Conservation (phyloP, 2,113 vertebrate species). For the Zosterops pallidus region DNA sequence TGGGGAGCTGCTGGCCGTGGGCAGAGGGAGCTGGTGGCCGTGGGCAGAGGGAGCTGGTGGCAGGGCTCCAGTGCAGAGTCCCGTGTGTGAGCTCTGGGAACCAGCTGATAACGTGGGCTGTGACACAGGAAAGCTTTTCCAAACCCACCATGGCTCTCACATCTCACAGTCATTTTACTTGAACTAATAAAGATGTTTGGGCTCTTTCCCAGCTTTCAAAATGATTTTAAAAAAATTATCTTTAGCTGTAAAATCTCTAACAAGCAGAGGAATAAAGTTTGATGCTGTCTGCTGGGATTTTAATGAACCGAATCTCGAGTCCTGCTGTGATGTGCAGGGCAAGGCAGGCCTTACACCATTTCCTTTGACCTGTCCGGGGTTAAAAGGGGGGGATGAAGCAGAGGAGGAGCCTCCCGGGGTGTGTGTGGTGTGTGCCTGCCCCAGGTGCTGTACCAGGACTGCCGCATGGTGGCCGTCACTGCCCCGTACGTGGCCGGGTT, state of each 20-base stretch:
- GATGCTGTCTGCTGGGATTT: neutral
- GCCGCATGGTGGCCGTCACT: constrained; percentile 80
- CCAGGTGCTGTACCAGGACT: constrained; percentile 89
- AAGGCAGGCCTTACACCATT: neutral
- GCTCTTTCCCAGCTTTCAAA: neutral
- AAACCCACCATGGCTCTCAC: rapidly evolving
- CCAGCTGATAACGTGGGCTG: neutral
- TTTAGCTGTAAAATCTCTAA: neutral
- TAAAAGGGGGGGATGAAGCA: rapidly evolving
- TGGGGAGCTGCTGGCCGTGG: neutral
- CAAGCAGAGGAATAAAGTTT: neutral
- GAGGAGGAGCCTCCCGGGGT: neutral
- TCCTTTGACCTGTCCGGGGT: neutral
- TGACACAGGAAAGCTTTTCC: neutral
- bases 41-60: neutral
- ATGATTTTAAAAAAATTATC: neutral
- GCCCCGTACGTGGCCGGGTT: constrained; percentile 90
- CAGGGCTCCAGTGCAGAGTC: neutral
- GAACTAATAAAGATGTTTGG: neutral
- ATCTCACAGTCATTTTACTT: neutral
- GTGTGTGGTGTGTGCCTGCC: neutral
- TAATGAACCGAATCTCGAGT: neutral
- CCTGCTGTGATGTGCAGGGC: neutral
- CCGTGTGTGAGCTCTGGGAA: neutral
- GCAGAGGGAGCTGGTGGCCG: neutral